Conservation (phyloP, 2,888 invertebrate species). For the Penaeus monodon region DNA sequence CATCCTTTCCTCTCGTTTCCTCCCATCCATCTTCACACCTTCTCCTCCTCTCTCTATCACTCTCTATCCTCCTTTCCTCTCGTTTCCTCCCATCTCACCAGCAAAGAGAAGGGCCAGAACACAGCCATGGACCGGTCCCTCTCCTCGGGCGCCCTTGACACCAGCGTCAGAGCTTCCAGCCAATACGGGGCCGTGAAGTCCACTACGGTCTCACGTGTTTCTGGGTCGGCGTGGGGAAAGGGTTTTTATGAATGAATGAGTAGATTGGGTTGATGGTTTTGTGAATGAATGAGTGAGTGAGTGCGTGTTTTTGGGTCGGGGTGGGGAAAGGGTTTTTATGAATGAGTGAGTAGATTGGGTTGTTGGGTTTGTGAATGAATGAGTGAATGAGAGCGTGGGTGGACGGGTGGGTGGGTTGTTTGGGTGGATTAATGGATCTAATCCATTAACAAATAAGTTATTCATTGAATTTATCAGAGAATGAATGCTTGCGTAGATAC, state of each 20-base stretch:
- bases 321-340: too few relatives aligned
- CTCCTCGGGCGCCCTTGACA: slow-evolving; percentile 36
- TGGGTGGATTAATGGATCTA: too few relatives aligned
- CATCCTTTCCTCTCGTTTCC: background rate
- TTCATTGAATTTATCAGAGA: too few relatives aligned
- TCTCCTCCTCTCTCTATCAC: background rate
- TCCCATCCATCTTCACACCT: background rate
- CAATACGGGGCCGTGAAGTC: slow-evolving; percentile 51
- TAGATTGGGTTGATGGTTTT: too few relatives aligned
- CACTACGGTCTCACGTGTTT: slow-evolving; percentile 21
- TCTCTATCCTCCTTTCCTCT: background rate
- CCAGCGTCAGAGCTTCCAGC: slow-evolving; percentile 38
- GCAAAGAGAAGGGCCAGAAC: slow-evolving; percentile 46
- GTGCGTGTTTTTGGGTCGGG: too few relatives aligned
- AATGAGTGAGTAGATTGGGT: too few relatives aligned
- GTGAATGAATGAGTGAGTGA: too few relatives aligned
- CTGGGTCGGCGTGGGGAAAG: background rate
- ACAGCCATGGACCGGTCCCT: slow-evolving; percentile 42
- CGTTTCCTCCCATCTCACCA: background rate
- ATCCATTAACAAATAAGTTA: too few relatives aligned
- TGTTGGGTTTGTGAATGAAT: too few relatives aligned
- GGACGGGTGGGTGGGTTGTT: too few relatives aligned
- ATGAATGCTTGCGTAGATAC: too few relatives aligned
- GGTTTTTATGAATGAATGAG: background rate
- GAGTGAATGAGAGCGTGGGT: too few relatives aligned